phyloP scores from a whole-genome alignment of 2,113 vertebrate genomes.

The Chloroceryle aenea region DNA sequence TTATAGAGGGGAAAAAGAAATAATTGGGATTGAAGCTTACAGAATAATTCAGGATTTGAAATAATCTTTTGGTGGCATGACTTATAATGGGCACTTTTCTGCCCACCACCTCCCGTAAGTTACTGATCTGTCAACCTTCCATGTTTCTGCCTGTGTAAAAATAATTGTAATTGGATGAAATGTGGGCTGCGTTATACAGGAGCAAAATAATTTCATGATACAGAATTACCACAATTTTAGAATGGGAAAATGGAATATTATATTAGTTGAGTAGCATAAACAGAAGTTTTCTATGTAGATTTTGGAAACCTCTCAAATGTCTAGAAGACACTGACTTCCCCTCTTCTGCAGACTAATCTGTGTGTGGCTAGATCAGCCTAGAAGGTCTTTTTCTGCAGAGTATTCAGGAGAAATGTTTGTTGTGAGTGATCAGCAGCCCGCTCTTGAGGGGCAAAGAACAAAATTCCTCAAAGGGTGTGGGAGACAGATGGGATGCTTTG shows the following conservation, averaged over 20 bases:
- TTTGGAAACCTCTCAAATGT: neutral
- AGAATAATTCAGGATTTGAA: neutral
- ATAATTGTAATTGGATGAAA: neutral
- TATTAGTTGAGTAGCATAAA: neutral
- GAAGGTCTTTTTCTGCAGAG: neutral
- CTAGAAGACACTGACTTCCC: neutral
- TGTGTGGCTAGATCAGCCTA: neutral
- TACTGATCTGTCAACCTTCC: neutral
- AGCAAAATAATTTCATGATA: neutral
- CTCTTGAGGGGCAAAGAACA: neutral
- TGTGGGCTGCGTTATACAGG: neutral
- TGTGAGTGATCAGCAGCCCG: neutral
- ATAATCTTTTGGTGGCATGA: neutral
- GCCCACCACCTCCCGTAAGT: neutral
- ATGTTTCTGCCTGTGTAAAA: neutral
- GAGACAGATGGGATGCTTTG: neutral
- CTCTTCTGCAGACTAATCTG: accelerated
- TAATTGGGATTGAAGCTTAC: neutral
- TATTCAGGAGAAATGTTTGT: neutral
- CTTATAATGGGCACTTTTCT: neutral
- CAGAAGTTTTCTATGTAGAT: neutral
- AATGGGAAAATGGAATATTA: neutral
- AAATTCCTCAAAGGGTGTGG: neutral
- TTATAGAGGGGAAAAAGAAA: neutral
- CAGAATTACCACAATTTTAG: neutral